Conservation (phyloP, 2,113 vertebrate genomes). For the Helogale parvula region DNA sequence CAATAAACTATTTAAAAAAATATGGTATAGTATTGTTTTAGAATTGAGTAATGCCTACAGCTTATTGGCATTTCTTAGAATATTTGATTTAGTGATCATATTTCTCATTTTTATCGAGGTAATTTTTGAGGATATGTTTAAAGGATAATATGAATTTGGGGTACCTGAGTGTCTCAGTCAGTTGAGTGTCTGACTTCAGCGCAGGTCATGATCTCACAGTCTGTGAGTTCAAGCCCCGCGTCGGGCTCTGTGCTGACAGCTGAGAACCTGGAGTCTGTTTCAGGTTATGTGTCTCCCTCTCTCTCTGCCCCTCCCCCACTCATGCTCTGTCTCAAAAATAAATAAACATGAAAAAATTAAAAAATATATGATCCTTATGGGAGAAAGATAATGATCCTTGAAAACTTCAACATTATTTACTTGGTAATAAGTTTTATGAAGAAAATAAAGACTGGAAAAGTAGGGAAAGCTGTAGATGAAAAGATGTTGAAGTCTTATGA, state of each 20-base stretch:
- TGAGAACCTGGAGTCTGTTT: too few species aligned
- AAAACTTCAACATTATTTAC: neutral
- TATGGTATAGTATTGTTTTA: neutral
- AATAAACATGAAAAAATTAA: too few species aligned
- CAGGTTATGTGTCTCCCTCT: too few species aligned
- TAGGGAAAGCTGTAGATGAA: neutral
- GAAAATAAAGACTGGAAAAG: neutral
- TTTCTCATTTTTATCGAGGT: neutral
- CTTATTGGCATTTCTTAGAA: neutral
- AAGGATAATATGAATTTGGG: neutral
- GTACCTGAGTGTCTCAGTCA: too few species aligned
- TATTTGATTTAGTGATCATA: neutral
- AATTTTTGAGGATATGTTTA: neutral
- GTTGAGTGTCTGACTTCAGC: too few species aligned
- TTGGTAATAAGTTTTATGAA: neutral
- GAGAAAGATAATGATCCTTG: neutral
- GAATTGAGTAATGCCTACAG: neutral
- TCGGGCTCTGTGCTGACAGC: too few species aligned
- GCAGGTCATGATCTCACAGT: too few species aligned
- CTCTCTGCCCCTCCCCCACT: too few species aligned
- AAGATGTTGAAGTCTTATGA: neutral
- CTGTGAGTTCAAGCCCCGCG: too few species aligned
- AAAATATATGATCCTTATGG: neutral
- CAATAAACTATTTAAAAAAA: neutral
- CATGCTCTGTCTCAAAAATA: too few species aligned